Percentiles rank a stretch among this genome's conserved stretches.
Evolutionary conservation across 37 sponge, comb jelly and placozoan species (phyloP).

Genomic region (Chondrilla cf. caribensis): DNA sequence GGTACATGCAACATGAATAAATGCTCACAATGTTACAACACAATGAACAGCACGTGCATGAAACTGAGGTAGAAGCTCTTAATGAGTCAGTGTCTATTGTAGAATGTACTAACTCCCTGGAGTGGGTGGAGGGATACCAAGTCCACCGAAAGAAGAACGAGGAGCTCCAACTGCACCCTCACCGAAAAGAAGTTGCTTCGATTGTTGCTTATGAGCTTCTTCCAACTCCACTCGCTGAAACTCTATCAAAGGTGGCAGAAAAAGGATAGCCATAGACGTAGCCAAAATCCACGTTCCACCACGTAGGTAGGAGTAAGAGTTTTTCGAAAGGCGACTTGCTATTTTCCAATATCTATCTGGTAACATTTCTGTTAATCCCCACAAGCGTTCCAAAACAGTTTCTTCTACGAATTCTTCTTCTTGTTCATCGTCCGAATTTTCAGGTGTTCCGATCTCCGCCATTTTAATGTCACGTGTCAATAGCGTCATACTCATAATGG

Average conservation of each 20-base stretch:
- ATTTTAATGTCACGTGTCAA: no score
- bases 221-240: constrained; percentile 68
- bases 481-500: no score
- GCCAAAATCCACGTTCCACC: constrained; percentile 69
- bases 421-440: background rate
- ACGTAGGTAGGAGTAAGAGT: constrained; percentile 53
- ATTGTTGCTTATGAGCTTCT: constrained; percentile 68
- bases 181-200: constrained; percentile 52
- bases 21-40: no score
- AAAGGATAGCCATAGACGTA: constrained; percentile 54
- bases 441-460: background rate
- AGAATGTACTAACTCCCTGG: background rate
- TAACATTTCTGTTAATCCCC: constrained; percentile 78
- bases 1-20: no score
- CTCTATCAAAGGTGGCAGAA: constrained; percentile 66
- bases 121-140: background rate
- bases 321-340: background rate
- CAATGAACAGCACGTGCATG: no score
- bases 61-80: no score
- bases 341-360: constrained; percentile 42
- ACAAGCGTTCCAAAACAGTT: constrained; percentile 58
- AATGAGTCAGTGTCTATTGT: no score
- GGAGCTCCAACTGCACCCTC: background rate
- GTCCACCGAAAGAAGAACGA: background rate
- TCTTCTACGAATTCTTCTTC: constrained; percentile 43